phyloP scores from a whole-genome alignment of 2,888 invertebrate species.

The Proisotoma minuta region DNA sequence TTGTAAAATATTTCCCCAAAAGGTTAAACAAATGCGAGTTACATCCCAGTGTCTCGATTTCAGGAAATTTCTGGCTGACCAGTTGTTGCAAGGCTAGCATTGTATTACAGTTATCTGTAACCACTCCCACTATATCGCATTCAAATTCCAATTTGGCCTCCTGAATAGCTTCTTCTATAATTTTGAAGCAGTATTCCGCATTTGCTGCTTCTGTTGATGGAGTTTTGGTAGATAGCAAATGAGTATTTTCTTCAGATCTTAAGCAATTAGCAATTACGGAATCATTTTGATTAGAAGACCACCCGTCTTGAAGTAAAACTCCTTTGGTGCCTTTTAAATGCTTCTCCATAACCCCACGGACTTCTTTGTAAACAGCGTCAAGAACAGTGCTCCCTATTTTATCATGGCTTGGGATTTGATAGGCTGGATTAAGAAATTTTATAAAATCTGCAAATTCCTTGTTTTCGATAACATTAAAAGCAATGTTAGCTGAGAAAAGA shows the following conservation, averaged over 20 bases:
- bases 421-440: conserved; percentile 11
- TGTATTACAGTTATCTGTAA: conserved; percentile 30
- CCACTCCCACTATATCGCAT: conserved; percentile 16
- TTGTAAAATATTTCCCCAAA: conserved; percentile 21
- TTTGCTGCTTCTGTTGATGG: conserved; percentile 15
- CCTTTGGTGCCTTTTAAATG: conserved; percentile 14
- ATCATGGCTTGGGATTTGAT: conserved; percentile 9
- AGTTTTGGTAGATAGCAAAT: conserved; percentile 11
- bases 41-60: conserved; percentile 20
- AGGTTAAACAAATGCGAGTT: conserved; percentile 28
- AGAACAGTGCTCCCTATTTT: conserved; percentile 15
- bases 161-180: conserved; percentile 2
- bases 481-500: conserved; percentile 16
- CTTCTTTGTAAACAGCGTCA: conserved; percentile 14
- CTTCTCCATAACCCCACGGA: neutral
- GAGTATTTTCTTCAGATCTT: conserved; percentile 9
- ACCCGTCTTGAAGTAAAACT: conserved; percentile 24
- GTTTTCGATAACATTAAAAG: conserved; percentile 23
- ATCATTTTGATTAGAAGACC: conserved; percentile 20
- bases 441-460: conserved; percentile 13
- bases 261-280: conserved; percentile 23
- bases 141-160: neutral
- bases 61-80: conserved; percentile 4
- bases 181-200: conserved; percentile 10
- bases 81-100: conserved; percentile 16